Percentiles rank a stretch among this genome's conserved stretches.
These are phyloP conservation scores for Plagodis pulveraria DNA, from an alignment of 2,888 invertebrate genomes.

Conservation along the genomic window DNA sequence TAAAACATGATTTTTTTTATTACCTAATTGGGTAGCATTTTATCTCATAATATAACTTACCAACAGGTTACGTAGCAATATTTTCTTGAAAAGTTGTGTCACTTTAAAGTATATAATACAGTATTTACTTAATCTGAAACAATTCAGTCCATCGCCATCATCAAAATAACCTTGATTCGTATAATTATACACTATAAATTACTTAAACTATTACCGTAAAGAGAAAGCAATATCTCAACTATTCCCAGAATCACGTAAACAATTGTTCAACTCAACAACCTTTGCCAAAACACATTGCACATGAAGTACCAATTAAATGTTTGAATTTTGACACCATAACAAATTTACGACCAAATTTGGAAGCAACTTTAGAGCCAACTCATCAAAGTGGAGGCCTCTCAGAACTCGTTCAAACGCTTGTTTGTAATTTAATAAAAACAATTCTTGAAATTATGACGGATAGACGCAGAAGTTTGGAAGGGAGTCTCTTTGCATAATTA, in stretches of 20 bases:
- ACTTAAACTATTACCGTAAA: slow-evolving; percentile 13
- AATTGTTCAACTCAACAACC: slow-evolving; percentile 5
- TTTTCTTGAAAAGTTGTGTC: too few species aligned
- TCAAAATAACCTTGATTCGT: too few species aligned
- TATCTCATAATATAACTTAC: too few species aligned
- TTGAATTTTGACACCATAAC: slow-evolving; percentile 28
- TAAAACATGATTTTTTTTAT: too few species aligned
- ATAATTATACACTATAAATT: neutral
- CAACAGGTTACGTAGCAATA: too few species aligned
- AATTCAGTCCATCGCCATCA: too few species aligned
- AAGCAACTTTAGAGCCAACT: slow-evolving; percentile 16
- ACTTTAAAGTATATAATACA: too few species aligned
- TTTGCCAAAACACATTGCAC: slow-evolving; percentile 9
- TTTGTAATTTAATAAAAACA: slow-evolving; percentile 40
- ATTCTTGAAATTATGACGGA: slow-evolving; percentile 58
- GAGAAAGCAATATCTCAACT: slow-evolving; percentile 6
- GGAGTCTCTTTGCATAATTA: slow-evolving; percentile 73
- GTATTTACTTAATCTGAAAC: too few species aligned
- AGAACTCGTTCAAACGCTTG: slow-evolving; percentile 32
- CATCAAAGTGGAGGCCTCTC: slow-evolving; percentile 7
- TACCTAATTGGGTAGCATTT: too few species aligned
- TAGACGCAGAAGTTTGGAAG: slow-evolving; percentile 63
- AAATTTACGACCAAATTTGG: slow-evolving; percentile 13
- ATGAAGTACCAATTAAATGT: slow-evolving; percentile 19
- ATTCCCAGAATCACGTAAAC: slow-evolving; percentile 9